phyloP scores from a whole-genome alignment of 2,113 vertebrate genomes.

The Elgaria multicarinata region DNA sequence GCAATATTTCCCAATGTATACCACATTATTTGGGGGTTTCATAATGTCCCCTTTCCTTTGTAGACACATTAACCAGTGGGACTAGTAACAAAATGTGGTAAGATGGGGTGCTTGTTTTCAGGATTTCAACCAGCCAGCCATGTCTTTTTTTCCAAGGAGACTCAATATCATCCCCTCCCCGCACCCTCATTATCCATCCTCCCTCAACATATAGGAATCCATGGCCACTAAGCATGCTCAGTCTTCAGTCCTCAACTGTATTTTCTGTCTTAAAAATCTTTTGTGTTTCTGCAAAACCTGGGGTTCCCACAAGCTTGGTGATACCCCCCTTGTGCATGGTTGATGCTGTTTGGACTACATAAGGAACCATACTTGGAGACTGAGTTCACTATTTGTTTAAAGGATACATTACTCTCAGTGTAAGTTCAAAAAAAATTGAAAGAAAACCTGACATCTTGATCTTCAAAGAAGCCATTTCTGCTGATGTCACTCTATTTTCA shows the following conservation, averaged over 20 bases:
- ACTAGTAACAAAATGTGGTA: background rate
- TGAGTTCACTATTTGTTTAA: background rate
- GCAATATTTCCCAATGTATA: background rate
- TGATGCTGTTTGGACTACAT: background rate
- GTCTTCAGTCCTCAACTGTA: too few species aligned
- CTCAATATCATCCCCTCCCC: background rate
- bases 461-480: slow-evolving; percentile 21
- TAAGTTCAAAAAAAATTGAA: background rate
- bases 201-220: too few species aligned
- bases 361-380: background rate
- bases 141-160: background rate
- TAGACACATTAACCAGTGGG: background rate
- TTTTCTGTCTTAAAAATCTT: too few species aligned
- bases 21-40: background rate
- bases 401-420: background rate
- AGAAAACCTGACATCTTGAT: slow-evolving; percentile 42
- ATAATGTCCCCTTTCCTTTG: background rate
- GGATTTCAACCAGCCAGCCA: background rate
- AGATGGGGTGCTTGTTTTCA: background rate
- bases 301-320: too few species aligned
- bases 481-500: background rate
- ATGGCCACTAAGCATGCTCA: too few species aligned
- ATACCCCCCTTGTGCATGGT: too few species aligned
- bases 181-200: too few species aligned
- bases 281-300: too few species aligned